phyloP scores from a whole-genome alignment of 2,113 vertebrate species.

The Xenopus tropicalis region UCB_Xtro_10.0 CM004445.2:52673001-52673500 shows the following conservation, averaged over 20 bases:
- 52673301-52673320: slow-evolving; percentile 75
- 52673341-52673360: slow-evolving; percentile 79
- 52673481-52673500: slow-evolving; percentile 69
- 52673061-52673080: slow-evolving; percentile 21
- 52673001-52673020: too few relatives aligned
- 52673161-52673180: slow-evolving; percentile 81
- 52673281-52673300: slow-evolving; percentile 75
- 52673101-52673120: slow-evolving; percentile 84
- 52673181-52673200: slow-evolving; percentile 83
- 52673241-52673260: slow-evolving; percentile 71
- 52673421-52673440: slow-evolving; percentile 70
- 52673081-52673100: slow-evolving; percentile 85
- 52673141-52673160: slow-evolving; percentile 49
- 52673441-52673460: slow-evolving; percentile 80
- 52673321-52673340: slow-evolving; percentile 82
- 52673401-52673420: slow-evolving; percentile 15
- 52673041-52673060: slow-evolving; percentile 13
- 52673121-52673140: slow-evolving; percentile 68
- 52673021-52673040: neutral
- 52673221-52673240: slow-evolving; percentile 70
- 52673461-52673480: slow-evolving; percentile 75
- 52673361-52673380: slow-evolving; percentile 22
- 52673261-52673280: slow-evolving; percentile 69
- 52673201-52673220: slow-evolving; percentile 83
- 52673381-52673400: slow-evolving; percentile 10